Percentiles rank a stretch among this genome's conserved stretches.
Evolutionary conservation across 1,140 invertebrate genomes (phyloP).

Genomic region (Drosophila bifasciata): DNA sequence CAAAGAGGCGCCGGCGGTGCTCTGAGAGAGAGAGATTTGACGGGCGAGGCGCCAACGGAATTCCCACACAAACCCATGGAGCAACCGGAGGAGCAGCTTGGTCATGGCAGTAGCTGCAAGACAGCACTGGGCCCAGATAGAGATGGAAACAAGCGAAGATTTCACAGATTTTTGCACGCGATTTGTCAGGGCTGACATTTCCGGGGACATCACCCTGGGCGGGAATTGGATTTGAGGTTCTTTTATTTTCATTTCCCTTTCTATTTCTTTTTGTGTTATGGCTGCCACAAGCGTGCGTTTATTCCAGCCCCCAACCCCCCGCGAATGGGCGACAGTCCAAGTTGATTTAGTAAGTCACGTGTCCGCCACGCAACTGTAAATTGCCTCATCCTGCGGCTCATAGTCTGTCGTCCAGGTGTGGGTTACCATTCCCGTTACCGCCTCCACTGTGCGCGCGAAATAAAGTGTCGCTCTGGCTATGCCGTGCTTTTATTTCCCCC

Average conservation of each 20-base stretch:
- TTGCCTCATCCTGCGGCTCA: constrained; percentile 54
- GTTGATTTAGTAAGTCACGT: constrained; percentile 83
- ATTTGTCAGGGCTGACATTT: constrained; percentile 83
- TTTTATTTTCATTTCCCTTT: constrained; percentile 31
- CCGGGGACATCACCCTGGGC: constrained; percentile 50
- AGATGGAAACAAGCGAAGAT: constrained; percentile 52
- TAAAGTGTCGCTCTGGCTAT: constrained; percentile 40
- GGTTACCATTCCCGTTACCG: constrained; percentile 1
- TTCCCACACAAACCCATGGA: constrained; percentile 27
- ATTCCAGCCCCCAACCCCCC: constrained; percentile 43
- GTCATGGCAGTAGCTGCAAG: constrained; percentile 1
- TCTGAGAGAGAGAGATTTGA: constrained; percentile 42
- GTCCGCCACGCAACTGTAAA: constrained; percentile 75
- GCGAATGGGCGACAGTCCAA: constrained; percentile 48
- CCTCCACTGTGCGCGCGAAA: constrained; percentile 17
- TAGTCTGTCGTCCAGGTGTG: constrained; percentile 2
- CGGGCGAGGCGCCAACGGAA: constrained; percentile 60
- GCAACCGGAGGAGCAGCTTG: constrained; percentile 13
- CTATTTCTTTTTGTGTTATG: constrained; percentile 14
- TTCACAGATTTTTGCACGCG: constrained; percentile 77
- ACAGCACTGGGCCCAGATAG: constrained; percentile 31
- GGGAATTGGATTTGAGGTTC: constrained; percentile 49
- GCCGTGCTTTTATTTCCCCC: constrained; percentile 24
- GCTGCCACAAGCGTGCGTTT: constrained; percentile 42
- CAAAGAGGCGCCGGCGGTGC: constrained; percentile 69